Evolutionary conservation across 2,888 invertebrate genomes (phyloP).

Genomic region (Drosophila seclusa): DNA sequence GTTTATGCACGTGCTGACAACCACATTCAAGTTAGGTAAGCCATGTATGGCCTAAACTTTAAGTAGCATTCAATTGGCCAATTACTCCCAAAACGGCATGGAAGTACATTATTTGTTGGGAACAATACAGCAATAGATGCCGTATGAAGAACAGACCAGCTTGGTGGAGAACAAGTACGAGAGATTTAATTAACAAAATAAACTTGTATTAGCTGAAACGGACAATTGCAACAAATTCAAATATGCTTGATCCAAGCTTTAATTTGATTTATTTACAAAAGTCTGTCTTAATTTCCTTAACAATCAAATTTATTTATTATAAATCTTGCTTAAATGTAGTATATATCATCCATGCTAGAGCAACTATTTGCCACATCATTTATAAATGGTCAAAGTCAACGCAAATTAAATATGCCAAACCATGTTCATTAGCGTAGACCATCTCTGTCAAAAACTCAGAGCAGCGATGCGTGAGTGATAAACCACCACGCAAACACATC

Average conservation of each 20-base stretch:
- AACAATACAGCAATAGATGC: constrained; percentile 1
- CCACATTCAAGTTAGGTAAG: constrained; percentile 37
- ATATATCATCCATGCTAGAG: not conserved
- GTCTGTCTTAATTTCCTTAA: not conserved
- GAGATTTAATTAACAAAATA: not conserved
- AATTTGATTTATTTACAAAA: not conserved
- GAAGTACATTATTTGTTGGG: not conserved
- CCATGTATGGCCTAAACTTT: constrained; percentile 12
- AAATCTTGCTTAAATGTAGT: not conserved
- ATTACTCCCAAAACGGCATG: not conserved
- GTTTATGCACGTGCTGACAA: constrained; percentile 58
- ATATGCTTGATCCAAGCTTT: not conserved
- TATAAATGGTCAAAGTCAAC: constrained; percentile 7
- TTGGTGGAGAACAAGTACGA: too few species aligned
- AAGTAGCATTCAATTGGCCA: not conserved
- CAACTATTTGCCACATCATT: constrained; percentile 8
- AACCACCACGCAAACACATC: constrained; percentile 37
- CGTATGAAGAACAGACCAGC: not conserved
- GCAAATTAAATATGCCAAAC: constrained; percentile 3
- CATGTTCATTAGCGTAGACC: constrained; percentile 40
- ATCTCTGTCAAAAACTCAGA: constrained; percentile 34
- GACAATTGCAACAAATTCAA: not conserved
- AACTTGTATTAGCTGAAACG: not conserved
- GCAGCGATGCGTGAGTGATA: constrained; percentile 43
- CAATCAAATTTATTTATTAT: not conserved